Base-by-base conservation (phyloP, 2,113 vertebrate species). In the Daphoenositta chrysoptera region DNA sequence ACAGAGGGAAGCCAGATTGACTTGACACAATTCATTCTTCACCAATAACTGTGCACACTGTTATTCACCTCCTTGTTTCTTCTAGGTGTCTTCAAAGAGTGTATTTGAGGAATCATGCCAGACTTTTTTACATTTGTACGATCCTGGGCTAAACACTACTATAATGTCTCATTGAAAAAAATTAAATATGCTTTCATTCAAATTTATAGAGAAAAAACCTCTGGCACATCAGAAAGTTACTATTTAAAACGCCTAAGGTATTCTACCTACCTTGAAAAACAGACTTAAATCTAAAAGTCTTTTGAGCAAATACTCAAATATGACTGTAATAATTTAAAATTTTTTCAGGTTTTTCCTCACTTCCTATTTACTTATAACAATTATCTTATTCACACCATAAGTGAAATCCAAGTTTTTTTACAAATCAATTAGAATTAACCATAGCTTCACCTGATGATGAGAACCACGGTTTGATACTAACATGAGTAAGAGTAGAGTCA, bases 1-100 rank as follows among this genome's bases (percentile, higher is more conserved):
- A 81, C 83, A 89, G 94, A 86, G 64, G 85, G 83, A 93, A 90
- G 90, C 68, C 86, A 93, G 86, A 86, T 63, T 81, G 69, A 88
- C 63, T 93, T 83, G 92, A 93, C 84, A 95, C 54, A 90, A 83
- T 63, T 92, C 27, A 86, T 90, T 86, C 89, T 70, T 83, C 88
- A 83, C 40, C 77, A 88, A 23, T 77, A 85, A 84, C 44, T 76
- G 28, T 13, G 54, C 45, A 93, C 1, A 6, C 22, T 61, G 70
- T 48, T 90, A 86, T 58, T 70, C 68, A 92, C 45, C 31, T 54
- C 20, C 44, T 76, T 61, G 8, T 33, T 94, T 63, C 58, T 94
- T 64, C 26, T 76, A 85, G 76, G 27, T 27, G 14, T 39, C 53
- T 88, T 88, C 83, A 51, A 73, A 88, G 45, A 72, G 18, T 4